Evolutionary conservation across 1,140 invertebrate species (phyloP), one percentile per base, ranked within the genome.

Genomic region (Drosophila nigrodunni): DNA sequence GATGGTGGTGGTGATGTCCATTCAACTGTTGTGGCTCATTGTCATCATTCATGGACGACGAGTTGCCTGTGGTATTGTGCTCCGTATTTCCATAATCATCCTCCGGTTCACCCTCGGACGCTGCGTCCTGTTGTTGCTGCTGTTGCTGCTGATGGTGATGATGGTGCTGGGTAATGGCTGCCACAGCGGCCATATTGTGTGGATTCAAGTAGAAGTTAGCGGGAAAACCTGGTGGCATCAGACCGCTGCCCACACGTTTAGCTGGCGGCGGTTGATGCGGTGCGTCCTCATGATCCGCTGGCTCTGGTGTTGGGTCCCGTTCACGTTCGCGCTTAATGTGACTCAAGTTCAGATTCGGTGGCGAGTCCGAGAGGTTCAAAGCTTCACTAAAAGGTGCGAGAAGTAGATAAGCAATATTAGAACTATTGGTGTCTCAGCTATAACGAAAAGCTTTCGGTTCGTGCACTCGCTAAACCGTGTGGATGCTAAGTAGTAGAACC

Each of bases 281-380:
- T 2, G 76, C 65, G 7, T 92, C 90, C 15, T 91, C 77, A n/a
- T 71, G 73, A 52, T 91, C 85, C 35, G 69, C 62, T n/a, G 76
- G 74, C 49, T 91, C 81, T 0, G 86, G 83, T 11, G 92, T 91
- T 3, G 92, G 94, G 35, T 93, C 93, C 11, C 93, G 90, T 15
- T 95, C 94, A 6, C 94, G 93, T 80, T 96, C 95, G 35, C 95
- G 94, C 90, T 96, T 96, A 0, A 94, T 93, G 67, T 89, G 91
- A 0, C 87, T 85, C 73, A 92, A 34, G 86, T 90, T 85, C 66
- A 92, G 35, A 88, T 92, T 92, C 11, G 92, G 93, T 7, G 94
- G 94, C n/a, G 93, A 94, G 74, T 95, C 94, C 49, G 94, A 94
- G 2, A 95, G 92, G 87, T 95, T 95, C 54, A 95, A 80, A 7